Percentiles rank a stretch among this genome's conserved stretches.
Evolutionary conservation across 2,888 invertebrate species (phyloP).

Genomic region (Pelosia muscerda): DNA sequence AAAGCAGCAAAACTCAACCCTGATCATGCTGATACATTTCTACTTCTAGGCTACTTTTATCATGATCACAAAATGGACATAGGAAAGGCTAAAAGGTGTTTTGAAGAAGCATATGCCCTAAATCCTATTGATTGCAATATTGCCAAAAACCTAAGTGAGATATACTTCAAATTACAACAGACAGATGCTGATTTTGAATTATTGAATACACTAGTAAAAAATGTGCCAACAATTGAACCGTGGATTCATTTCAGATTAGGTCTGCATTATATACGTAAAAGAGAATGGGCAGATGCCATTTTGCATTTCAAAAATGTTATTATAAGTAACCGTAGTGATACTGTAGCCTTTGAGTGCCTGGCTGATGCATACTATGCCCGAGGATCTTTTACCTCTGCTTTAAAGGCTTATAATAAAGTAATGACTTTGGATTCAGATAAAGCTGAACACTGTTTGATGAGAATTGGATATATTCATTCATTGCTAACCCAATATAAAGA

Average conservation of each 20-base stretch:
- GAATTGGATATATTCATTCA: conserved; percentile 92
- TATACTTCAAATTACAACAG: conserved; percentile 90
- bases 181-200: conserved; percentile 89
- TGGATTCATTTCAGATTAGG: conserved; percentile 96
- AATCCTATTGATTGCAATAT: conserved; percentile 89
- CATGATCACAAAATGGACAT: conserved; percentile 87
- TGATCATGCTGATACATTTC: conserved; percentile 91
- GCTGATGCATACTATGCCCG: conserved; percentile 96
- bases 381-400: conserved; percentile 96
- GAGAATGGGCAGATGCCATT: conserved; percentile 91
- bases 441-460: conserved; percentile 90
- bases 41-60: conserved; percentile 93
- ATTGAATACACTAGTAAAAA: conserved; percentile 80
- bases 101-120: conserved; percentile 93
- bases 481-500: conserved; percentile 90
- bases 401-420: conserved; percentile 94
- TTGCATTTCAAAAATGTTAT: conserved; percentile 91
- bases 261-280: conserved; percentile 91
- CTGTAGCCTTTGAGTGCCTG: conserved; percentile 94
- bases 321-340: conserved; percentile 89
- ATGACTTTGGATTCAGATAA: conserved; percentile 88
- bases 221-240: conserved; percentile 84
- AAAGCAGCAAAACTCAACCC: conserved; percentile 91
- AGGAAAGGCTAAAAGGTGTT: conserved; percentile 93
- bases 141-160: conserved; percentile 91